These are phyloP conservation scores for Mesitornis unicolor DNA, from an alignment of 2,113 vertebrate species.

Conservation along the genomic window DNA sequence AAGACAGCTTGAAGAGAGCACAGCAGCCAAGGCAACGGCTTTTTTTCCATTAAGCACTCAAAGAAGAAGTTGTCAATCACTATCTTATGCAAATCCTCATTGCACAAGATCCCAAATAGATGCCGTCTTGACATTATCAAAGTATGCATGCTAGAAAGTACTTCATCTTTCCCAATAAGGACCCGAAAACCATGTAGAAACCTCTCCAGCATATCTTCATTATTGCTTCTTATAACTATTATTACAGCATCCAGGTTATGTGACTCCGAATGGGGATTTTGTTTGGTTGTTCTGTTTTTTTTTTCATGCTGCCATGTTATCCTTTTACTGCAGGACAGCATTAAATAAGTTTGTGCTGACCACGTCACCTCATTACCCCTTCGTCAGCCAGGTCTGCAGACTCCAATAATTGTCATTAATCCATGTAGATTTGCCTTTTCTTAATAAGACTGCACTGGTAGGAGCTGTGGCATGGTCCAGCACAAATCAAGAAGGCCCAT, in stretches of 20 bases:
- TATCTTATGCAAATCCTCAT: background rate
- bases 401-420: accelerated
- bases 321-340: background rate
- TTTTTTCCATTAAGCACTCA: background rate
- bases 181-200: background rate
- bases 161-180: background rate
- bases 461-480: background rate
- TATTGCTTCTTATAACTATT: accelerated
- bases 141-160: background rate
- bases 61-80: background rate
- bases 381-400: accelerated
- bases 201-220: background rate
- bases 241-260: background rate
- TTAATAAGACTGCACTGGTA: background rate
- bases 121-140: background rate
- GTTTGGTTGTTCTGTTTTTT: background rate
- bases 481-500: accelerated
- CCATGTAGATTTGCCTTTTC: accelerated
- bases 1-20: background rate
- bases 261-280: accelerated
- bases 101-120: background rate
- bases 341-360: background rate
- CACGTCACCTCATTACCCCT: background rate
- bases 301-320: accelerated
- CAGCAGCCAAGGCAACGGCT: background rate